These are phyloP conservation scores for Eueides isabella DNA, from an alignment of 1,140 invertebrate species.

Conservation along the genomic window DNA sequence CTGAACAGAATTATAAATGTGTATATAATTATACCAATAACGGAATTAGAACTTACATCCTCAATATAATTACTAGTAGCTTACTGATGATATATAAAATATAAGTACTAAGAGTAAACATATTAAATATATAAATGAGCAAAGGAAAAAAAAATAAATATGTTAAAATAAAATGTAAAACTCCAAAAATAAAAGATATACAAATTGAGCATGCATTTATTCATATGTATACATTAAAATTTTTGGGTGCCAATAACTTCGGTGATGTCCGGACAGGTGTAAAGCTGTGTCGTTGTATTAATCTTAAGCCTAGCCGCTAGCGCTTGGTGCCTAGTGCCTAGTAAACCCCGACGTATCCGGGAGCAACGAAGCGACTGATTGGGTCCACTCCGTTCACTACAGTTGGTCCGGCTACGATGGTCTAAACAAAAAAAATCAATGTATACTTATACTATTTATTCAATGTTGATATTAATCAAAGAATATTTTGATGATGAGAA, in stretches of 20 bases:
- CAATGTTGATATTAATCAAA: neutral
- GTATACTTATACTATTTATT: neutral
- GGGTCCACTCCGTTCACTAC: slow-evolving; percentile 58
- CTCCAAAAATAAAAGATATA: slow-evolving; percentile 19
- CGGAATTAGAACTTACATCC: no score
- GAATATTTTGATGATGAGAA: no score
- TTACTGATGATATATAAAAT: no score
- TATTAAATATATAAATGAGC: no score
- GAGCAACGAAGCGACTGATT: slow-evolving; percentile 48
- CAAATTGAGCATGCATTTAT: slow-evolving; percentile 34
- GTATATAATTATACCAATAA: no score
- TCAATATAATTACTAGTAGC: no score
- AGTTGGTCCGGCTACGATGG: slow-evolving; percentile 69
- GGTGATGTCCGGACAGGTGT: slow-evolving; percentile 33
- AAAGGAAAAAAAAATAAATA: no score
- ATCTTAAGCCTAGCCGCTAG: neutral
- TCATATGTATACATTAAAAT: slow-evolving; percentile 35
- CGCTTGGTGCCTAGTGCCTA: slow-evolving; percentile 35
- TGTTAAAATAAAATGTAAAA: no score
- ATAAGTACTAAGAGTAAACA: no score
- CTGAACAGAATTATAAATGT: no score
- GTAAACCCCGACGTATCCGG: slow-evolving; percentile 53
- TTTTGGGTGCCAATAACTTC: slow-evolving; percentile 37
- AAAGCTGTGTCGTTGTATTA: slow-evolving; percentile 22
- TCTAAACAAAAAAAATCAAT: slow-evolving; percentile 42